Conservation (phyloP, 2,113 vertebrate genomes). For the Prunella fulvescens region DNA sequence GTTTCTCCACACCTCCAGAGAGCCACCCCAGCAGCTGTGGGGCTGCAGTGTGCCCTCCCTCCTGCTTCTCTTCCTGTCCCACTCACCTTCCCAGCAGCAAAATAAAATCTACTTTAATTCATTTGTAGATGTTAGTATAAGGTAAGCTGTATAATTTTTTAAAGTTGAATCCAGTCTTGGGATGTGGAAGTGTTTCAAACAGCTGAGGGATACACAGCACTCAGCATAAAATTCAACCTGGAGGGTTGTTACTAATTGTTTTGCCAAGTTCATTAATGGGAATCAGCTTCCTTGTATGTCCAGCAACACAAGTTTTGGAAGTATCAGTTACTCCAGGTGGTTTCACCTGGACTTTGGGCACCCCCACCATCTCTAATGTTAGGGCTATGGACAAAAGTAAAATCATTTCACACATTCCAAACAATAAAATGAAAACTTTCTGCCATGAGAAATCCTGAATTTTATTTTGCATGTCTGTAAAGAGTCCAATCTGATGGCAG, state of each 20-base stretch:
- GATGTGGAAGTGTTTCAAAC: not conserved
- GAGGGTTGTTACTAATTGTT: not conserved
- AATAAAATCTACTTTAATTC: not conserved
- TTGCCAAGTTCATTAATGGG: not conserved
- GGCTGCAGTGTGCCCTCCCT: not conserved
- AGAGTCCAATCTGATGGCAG: not conserved
- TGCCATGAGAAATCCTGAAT: not conserved
- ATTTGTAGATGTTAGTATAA: not conserved
- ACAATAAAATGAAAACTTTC: not conserved
- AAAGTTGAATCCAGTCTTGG: accelerated
- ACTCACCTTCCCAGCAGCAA: not conserved
- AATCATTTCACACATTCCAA: not conserved
- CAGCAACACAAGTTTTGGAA: not conserved
- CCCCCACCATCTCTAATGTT: not conserved
- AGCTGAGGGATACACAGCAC: not conserved
- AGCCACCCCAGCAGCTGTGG: not conserved
- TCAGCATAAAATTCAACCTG: not conserved
- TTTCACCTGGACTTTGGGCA: not conserved
- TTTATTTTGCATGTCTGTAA: not conserved
- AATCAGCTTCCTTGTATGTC: not conserved
- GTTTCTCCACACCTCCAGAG: constrained; percentile 41
- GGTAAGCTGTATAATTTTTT: not conserved
- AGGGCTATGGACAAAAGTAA: not conserved
- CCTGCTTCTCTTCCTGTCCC: not conserved
- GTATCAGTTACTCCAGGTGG: not conserved